Percentiles rank a stretch among this genome's conserved stretches.
These are phyloP conservation scores for Pachymerium ferrugineum DNA, from an alignment of 2,888 invertebrate species.

Conservation along the genomic window DNA sequence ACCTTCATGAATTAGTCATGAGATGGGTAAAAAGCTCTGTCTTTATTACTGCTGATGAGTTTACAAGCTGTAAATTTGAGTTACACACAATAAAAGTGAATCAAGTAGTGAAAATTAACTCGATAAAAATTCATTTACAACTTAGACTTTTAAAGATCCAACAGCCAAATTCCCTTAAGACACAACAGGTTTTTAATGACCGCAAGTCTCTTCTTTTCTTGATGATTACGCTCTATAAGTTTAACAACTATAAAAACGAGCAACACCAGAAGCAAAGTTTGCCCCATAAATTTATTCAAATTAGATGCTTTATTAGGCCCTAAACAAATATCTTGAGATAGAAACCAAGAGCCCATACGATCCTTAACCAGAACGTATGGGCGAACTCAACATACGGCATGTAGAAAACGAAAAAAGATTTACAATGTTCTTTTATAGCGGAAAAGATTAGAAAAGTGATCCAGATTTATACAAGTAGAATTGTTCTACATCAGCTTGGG, in stretches of 20 bases:
- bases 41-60: constrained; percentile 21
- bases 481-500: constrained; percentile 14
- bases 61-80: constrained; percentile 21
- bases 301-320: constrained; percentile 14
- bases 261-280: neutral
- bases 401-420: neutral
- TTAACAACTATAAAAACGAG: neutral
- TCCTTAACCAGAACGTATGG: neutral
- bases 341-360: neutral
- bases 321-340: neutral
- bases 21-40: neutral
- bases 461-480: constrained; percentile 21
- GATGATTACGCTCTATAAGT: neutral
- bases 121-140: constrained; percentile 17
- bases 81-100: constrained; percentile 14
- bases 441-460: constrained; percentile 18
- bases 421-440: constrained; percentile 14
- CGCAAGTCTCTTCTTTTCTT: neutral
- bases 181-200: constrained; percentile 17
- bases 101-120: constrained; percentile 12
- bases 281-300: neutral
- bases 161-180: neutral
- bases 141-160: neutral
- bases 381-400: neutral
- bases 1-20: constrained; percentile 18